Evolutionary conservation across 1,140 invertebrate genomes (phyloP), one percentile per base, ranked within the genome.

Genomic region (Stratiolaelaps scimitus): DNA sequence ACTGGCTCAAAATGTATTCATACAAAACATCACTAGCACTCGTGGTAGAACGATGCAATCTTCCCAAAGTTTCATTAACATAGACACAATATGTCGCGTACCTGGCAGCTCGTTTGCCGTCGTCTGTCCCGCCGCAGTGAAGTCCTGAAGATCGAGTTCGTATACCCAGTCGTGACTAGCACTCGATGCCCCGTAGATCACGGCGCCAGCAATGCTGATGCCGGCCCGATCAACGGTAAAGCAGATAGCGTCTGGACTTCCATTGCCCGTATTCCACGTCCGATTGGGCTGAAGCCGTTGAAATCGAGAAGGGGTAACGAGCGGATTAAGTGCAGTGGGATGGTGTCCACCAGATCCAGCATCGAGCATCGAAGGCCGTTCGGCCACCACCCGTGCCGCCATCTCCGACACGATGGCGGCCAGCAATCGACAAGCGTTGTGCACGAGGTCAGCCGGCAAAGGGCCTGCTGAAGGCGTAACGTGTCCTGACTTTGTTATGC

Each of bases 221-320:
- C 92, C 93, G 0, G 85, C 78, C 43, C 85, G 80, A 77, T 98
- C 92, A 7, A 97, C 92, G 19, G 84, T 84, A 72, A 98, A 95
- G 70, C 89, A 89, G 71, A 98, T 91, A 4, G 92, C 92, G 78
- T 98, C 94, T 0, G 92, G 89, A 26, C 89, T 92, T 40, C 92
- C 93, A 76, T 92, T 93, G 2, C 92, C 92, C 1, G 92, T 94
- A 72, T 96, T 95, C 94, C 94, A 98, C 1, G 88, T 88, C 44
- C 88, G 82, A 43, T 84, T 85, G 71, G 87, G 83, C 75, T 91
- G 92, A 10, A 87, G 85, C 65, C 89, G 83, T 7, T 88, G 87
- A 74, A 97, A 97, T 20, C 93, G 81, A 28, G 86, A 89, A 0
- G 90, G 89, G 1, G 91, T 92, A 44, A 85, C 82, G 53, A 91